A percentile compares a stretch with the other conserved stretches of the same genome.
Evolutionary conservation across 2,888 invertebrate genomes (phyloP).

Genomic region (Hedychridium roseum): DNA sequence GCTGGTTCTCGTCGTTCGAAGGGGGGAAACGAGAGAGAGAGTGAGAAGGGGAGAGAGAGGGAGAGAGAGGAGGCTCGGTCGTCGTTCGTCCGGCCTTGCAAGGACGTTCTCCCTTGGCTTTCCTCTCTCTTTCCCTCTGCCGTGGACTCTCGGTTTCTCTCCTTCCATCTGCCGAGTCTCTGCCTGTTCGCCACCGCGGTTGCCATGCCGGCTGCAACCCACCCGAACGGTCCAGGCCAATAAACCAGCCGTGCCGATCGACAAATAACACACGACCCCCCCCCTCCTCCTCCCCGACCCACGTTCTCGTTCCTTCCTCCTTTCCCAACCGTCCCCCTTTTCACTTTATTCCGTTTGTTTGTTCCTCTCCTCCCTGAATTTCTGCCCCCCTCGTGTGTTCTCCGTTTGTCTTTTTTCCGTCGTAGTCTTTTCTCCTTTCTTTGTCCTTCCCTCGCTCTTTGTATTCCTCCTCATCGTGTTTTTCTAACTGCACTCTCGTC

Average conservation of each 20-base stretch:
- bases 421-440: too few species aligned
- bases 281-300: too few species aligned
- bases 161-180: conserved; percentile 27
- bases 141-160: too few species aligned
- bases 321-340: too few species aligned
- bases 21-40: conserved; percentile 14
- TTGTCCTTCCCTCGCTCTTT: too few species aligned
- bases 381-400: too few species aligned
- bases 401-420: too few species aligned
- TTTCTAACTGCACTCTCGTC: too few species aligned
- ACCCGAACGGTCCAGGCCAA: conserved; percentile 29
- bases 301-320: too few species aligned
- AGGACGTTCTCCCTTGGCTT: conserved; percentile 53
- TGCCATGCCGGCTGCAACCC: conserved; percentile 26
- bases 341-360: too few species aligned
- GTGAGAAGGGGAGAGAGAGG: conserved; percentile 21
- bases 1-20: conserved; percentile 4
- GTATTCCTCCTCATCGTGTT: too few species aligned
- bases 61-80: conserved; percentile 38
- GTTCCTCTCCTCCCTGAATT: too few species aligned
- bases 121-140: conserved; percentile 9
- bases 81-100: conserved; percentile 55
- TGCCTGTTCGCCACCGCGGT: conserved; percentile 21
- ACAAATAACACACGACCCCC: conserved; percentile 25
- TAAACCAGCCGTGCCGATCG: conserved; percentile 29